Evolutionary conservation across 2,888 invertebrate genomes (phyloP), one percentile per base, ranked within the genome.

Genomic region (Hyalella azteca): DNA sequence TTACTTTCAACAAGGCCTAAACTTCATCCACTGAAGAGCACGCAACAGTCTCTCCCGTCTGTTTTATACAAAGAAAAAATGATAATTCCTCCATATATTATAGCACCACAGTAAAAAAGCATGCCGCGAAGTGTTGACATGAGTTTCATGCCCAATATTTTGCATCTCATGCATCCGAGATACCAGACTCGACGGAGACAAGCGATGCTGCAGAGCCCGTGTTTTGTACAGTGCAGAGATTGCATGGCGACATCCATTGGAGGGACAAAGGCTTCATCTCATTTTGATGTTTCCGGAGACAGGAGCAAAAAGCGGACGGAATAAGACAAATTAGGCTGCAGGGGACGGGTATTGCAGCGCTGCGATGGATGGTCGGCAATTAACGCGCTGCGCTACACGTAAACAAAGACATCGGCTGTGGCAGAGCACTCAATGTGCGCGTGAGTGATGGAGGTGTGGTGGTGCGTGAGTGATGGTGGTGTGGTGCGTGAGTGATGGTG

Each of bases 331-430:
- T 66, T 66, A 66, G 66, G 3, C 32, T 36, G 66, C 29, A 36
- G 19, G 66, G 36, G 66, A 66, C 66, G 66, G 66, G 36, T 66
- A 66, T 66, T 66, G 66, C 66, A 11, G 32, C 9, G 9, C 15
- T 29, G 66, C 39, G 66, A 66, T 66, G 66, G 66, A 66, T 66
- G 66, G 66, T 29, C 7, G 36, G 66, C 66, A 66, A 66, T 66
- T 66, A 66, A 19, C 66, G 66, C 66, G n/a, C 11, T 29, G 66
- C 32, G 66, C 36, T 36, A 9, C 29, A n/a, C 32, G 36, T 66
- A 32, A 36, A 66, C 66, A 66, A 36, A 32, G 66, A 66, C 66
- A 66, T 66, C 36, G 66, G 66, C 32, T 3, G 36, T n/a, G 2
- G 36, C 36, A 4, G 66, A 15, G 19, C 66, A 9, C n/a, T 36